A percentile compares a stretch with the other conserved stretches of the same genome.
Evolutionary conservation across 2,113 vertebrate species (phyloP).

Genomic region (Gymnocephalus cernua): DNA sequence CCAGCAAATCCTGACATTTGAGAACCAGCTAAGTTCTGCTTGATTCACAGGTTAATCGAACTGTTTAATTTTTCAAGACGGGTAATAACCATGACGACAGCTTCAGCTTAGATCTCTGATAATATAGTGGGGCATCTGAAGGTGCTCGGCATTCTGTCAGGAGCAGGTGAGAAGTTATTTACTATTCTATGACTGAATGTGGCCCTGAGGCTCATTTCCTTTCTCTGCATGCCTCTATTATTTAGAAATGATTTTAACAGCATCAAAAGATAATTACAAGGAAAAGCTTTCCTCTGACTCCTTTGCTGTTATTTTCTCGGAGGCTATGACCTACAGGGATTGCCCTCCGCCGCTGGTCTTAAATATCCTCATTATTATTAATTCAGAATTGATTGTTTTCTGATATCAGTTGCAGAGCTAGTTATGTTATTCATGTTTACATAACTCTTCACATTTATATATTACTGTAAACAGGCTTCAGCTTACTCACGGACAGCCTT

Average conservation of each 20-base stretch:
- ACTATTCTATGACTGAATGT: slow-evolving; percentile 41
- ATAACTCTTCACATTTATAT: slow-evolving; percentile 24
- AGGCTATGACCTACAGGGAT: slow-evolving; percentile 23
- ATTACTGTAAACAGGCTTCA: slow-evolving; percentile 21
- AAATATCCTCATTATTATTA: background rate
- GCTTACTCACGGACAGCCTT: slow-evolving; percentile 18
- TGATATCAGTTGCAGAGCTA: slow-evolving; percentile 3
- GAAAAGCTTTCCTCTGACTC: slow-evolving; percentile 29
- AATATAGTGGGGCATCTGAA: slow-evolving; percentile 16
- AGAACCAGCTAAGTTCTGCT: background rate
- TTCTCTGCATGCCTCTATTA: slow-evolving; percentile 41
- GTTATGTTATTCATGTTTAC: slow-evolving; percentile 13
- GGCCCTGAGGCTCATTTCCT: slow-evolving; percentile 57
- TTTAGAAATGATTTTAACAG: slow-evolving; percentile 52
- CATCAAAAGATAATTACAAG: slow-evolving; percentile 67
- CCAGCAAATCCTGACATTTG: background rate
- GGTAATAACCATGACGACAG: slow-evolving; percentile 2
- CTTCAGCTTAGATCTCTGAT: slow-evolving; percentile 24
- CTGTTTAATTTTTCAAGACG: background rate
- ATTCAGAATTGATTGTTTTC: slow-evolving; percentile 2
- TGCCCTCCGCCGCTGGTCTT: background rate
- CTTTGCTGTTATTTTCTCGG: slow-evolving; percentile 22
- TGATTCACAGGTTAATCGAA: background rate
- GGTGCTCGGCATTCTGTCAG: slow-evolving; percentile 8
- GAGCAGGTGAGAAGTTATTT: slow-evolving; percentile 46